phyloP scores from a whole-genome alignment of 2,113 vertebrate species.

The Psilopsiagon aurifrons region DNA sequence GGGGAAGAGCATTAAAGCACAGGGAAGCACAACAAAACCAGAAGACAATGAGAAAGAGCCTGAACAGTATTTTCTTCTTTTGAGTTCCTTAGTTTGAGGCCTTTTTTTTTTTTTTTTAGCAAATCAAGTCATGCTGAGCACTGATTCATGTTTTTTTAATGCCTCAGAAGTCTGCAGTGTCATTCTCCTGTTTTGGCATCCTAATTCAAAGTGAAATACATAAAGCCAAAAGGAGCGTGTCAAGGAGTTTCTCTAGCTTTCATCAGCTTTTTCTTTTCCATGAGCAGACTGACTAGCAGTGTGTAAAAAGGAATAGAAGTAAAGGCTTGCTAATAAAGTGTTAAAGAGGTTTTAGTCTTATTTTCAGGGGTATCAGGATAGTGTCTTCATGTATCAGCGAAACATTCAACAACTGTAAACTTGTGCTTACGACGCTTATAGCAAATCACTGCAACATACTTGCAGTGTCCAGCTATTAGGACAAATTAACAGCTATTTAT shows the following conservation, averaged over 20 bases:
- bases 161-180: constrained; percentile 43
- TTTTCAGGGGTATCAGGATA: not conserved
- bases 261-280: constrained; percentile 16
- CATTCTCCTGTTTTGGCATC: constrained; percentile 41
- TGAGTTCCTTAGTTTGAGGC: not conserved
- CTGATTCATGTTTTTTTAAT: constrained; percentile 58
- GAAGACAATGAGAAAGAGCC: not conserved
- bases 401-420: not conserved
- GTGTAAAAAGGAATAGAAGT: constrained; percentile 7
- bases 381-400: not conserved
- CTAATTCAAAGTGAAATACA: constrained; percentile 50
- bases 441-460: not conserved
- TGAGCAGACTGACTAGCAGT: not conserved
- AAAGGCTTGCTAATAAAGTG: constrained; percentile 1
- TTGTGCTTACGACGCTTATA: not conserved
- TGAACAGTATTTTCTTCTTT: not conserved
- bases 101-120: not conserved
- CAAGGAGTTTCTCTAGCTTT: constrained; percentile 57
- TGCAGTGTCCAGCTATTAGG: not conserved
- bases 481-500: not conserved
- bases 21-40: not conserved
- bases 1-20: not conserved
- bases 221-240: constrained; percentile 9
- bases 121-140: not conserved
- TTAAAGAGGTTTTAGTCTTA: constrained; percentile 18